phyloP scores from a whole-genome alignment of 2,113 vertebrate species.

The Centrocercus urophasianus region DNA sequence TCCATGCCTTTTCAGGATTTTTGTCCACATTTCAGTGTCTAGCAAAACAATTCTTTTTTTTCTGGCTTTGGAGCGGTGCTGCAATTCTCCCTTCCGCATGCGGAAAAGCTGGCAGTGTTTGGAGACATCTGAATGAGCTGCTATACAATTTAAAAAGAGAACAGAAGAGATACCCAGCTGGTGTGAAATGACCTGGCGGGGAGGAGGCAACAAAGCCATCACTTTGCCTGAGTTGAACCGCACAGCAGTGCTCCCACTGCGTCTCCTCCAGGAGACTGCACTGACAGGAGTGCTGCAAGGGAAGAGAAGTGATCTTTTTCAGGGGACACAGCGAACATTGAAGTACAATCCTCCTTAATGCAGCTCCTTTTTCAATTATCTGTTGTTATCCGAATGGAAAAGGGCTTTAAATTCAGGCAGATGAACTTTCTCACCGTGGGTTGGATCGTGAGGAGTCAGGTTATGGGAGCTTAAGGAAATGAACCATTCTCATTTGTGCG shows the following conservation, averaged over 20 bases:
- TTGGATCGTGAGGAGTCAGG: not conserved
- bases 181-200: constrained; percentile 38
- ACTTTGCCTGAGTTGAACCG: not conserved
- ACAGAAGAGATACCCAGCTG: constrained; percentile 23
- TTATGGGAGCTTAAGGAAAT: not conserved
- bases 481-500: not conserved
- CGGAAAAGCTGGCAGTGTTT: constrained; percentile 37
- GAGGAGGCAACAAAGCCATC: not conserved
- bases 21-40: not conserved
- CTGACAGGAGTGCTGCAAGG: not conserved
- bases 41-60: not conserved
- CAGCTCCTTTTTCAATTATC: not conserved
- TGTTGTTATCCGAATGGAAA: constrained; percentile 12
- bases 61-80: not conserved
- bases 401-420: not conserved
- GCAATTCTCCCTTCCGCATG: constrained; percentile 14
- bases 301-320: not conserved
- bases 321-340: not conserved
- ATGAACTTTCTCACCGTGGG: not conserved
- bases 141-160: not conserved
- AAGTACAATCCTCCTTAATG: not conserved
- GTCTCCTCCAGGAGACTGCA: not conserved
- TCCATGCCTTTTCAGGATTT: not conserved
- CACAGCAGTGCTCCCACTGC: not conserved
- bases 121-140: constrained; percentile 28